Evolutionary conservation across 23 tunicate genomes (phyloP).

Genomic region (Halocynthia aurantium): DNA sequence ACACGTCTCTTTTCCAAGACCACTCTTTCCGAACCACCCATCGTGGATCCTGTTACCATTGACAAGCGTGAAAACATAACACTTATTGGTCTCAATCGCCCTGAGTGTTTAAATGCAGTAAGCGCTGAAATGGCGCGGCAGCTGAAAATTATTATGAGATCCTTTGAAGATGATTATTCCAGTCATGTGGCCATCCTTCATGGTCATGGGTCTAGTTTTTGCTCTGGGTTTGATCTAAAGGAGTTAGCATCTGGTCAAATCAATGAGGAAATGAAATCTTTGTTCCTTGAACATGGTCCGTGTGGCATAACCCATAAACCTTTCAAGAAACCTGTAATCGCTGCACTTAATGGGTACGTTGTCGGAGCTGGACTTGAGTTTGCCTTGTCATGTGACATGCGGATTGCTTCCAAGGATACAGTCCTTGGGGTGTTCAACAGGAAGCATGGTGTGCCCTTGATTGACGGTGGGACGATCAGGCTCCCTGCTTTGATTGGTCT

Average conservation of each 20-base stretch:
- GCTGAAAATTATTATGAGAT: constrained; percentile 48
- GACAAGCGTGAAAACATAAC: constrained; percentile 71
- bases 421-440: constrained; percentile 52
- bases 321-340: constrained; percentile 66
- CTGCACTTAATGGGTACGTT: constrained; percentile 67
- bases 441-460: constrained; percentile 45
- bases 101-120: constrained; percentile 55
- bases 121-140: constrained; percentile 70
- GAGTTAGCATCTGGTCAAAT: constrained; percentile 31
- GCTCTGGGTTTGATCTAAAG: constrained; percentile 78
- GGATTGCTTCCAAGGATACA: constrained; percentile 47
- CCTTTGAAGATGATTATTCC: constrained; percentile 60
- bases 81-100: constrained; percentile 65
- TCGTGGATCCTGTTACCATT: constrained; percentile 58
- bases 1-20: neutral
- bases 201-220: constrained; percentile 71
- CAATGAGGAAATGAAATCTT: constrained; percentile 29
- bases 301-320: constrained; percentile 67
- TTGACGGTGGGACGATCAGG: constrained; percentile 81
- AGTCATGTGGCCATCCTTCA: constrained; percentile 72
- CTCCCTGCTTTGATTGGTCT: constrained; percentile 74
- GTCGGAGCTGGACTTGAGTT: constrained; percentile 61
- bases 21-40: constrained; percentile 34
- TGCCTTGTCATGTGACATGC: constrained; percentile 63
- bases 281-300: constrained; percentile 47